Percentiles rank a stretch among this genome's conserved stretches.
Conservation (phyloP, 2,113 vertebrate species). For the Antennarius striatus region DNA sequence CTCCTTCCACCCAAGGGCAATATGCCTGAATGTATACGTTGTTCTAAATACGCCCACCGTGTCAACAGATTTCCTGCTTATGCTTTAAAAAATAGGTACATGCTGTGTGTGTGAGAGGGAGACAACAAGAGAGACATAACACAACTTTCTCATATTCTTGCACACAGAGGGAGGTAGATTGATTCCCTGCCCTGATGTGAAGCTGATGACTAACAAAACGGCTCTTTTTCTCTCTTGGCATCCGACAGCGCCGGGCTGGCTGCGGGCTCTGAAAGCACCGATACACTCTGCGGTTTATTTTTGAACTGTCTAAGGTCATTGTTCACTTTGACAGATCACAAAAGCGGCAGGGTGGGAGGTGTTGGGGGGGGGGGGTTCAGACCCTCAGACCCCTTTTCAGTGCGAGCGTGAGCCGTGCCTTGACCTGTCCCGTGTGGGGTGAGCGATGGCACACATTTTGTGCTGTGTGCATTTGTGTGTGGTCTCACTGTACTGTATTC, state of each 20-base stretch:
- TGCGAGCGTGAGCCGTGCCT: conserved; percentile 25
- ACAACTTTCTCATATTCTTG: conserved; percentile 59
- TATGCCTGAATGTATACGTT: conserved; percentile 20
- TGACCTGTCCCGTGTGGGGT: conserved; percentile 36
- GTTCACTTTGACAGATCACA: conserved; percentile 60
- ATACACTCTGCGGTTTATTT: conserved; percentile 63
- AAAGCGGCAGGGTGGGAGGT: conserved; percentile 20
- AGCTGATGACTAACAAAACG: conserved; percentile 76
- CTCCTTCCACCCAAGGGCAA: background rate
- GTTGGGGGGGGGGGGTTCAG: conserved; percentile 6
- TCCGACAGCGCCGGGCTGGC: conserved; percentile 57
- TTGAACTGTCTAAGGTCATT: conserved; percentile 62
- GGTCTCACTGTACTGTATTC: conserved; percentile 52
- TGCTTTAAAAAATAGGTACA: conserved; percentile 27
- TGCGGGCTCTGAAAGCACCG: conserved; percentile 59
- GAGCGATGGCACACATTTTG: conserved; percentile 31
- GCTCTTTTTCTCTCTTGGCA: conserved; percentile 67
- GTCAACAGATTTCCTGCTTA: conserved; percentile 31
- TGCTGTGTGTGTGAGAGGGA: background rate
- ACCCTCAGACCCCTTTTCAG: conserved; percentile 44
- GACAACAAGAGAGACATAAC: conserved; percentile 47
- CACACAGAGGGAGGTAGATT: conserved; percentile 64
- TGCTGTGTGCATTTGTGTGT: conserved; percentile 45
- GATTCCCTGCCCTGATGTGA: conserved; percentile 66
- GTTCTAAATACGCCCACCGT: conserved; percentile 30